Evolutionary conservation across 2,797 vertebrate species (phyloP).

Genomic region (Macroramphosus scolopax): DNA sequence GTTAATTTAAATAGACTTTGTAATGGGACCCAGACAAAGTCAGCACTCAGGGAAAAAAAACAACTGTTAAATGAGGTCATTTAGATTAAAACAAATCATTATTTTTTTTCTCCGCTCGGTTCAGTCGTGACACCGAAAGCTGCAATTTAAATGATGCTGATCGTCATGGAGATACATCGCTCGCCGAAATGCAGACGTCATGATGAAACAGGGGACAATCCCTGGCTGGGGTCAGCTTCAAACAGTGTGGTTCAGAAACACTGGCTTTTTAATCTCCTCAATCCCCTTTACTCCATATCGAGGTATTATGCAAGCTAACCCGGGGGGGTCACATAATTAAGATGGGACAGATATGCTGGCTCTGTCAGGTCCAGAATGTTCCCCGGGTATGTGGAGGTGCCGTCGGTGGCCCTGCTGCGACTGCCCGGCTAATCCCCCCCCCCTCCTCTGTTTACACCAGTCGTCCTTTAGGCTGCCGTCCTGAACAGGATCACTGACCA

Average conservation of each 20-base stretch:
- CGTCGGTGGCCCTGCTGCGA: constrained; percentile 38
- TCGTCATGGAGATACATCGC: constrained; percentile 44
- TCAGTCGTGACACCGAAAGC: constrained; percentile 42
- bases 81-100: constrained; percentile 46
- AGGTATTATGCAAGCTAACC: constrained; percentile 71
- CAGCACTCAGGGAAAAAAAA: constrained; percentile 25
- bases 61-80: constrained; percentile 53
- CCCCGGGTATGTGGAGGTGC: constrained; percentile 47
- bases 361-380: constrained; percentile 61
- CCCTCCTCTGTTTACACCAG: constrained; percentile 49
- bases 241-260: constrained; percentile 58
- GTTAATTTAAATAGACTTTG: constrained; percentile 54
- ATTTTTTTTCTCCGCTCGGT: constrained; percentile 15
- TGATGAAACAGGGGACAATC: constrained; percentile 52
- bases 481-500: constrained; percentile 22
- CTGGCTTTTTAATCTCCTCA: constrained; percentile 66
- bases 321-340: constrained; percentile 71
- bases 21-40: constrained; percentile 51
- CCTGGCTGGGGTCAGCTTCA: constrained; percentile 59
- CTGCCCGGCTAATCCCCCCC: constrained; percentile 55
- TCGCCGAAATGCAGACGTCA: constrained; percentile 51
- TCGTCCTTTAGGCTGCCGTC: constrained; percentile 30
- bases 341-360: constrained; percentile 66
- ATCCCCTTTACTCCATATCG: constrained; percentile 66
- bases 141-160: constrained; percentile 57